Evolutionary conservation across 2,113 vertebrate species (phyloP).

Genomic region (Poeciliopsis retropinna): DNA sequence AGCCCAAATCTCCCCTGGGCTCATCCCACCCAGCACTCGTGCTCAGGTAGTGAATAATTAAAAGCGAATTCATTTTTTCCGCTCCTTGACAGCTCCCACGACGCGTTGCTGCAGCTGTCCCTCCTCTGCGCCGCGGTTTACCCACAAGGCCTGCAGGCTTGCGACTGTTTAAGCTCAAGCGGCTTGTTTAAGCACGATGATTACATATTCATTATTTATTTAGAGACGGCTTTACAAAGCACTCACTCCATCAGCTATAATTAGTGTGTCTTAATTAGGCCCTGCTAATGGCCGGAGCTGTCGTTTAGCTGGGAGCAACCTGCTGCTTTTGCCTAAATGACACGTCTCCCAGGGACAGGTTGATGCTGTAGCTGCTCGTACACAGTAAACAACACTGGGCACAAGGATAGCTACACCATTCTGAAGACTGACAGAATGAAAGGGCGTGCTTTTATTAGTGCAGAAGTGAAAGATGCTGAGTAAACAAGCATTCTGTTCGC

Average conservation of each 20-base stretch:
- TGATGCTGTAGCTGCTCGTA: constrained; percentile 33
- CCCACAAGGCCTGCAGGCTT: constrained; percentile 57
- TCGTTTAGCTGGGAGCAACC: constrained; percentile 65
- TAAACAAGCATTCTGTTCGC: not conserved
- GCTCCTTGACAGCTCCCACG: constrained; percentile 63
- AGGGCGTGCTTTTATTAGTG: not conserved
- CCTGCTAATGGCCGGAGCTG: constrained; percentile 69
- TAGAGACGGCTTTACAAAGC: constrained; percentile 58
- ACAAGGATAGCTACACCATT: constrained; percentile 8
- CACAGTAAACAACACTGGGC: constrained; percentile 14
- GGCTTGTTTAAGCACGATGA: constrained; percentile 72
- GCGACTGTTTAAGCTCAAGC: constrained; percentile 67
- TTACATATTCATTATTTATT: constrained; percentile 80
- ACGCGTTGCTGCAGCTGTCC: constrained; percentile 54
- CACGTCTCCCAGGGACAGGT: constrained; percentile 59
- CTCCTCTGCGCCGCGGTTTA: constrained; percentile 40
- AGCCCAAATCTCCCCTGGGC: constrained; percentile 46
- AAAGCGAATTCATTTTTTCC: constrained; percentile 57
- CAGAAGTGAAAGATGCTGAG: not conserved
- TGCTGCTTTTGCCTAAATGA: constrained; percentile 66
- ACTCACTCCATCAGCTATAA: constrained; percentile 77
- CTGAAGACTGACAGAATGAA: constrained; percentile 17
- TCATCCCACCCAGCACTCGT: constrained; percentile 40
- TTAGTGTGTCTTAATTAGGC: constrained; percentile 76
- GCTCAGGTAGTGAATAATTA: constrained; percentile 69